Evolutionary conservation across 2,797 vertebrate species (phyloP), one percentile per base, ranked within the genome.

Genomic region (Typhlichthys eigenmanni): DNA sequence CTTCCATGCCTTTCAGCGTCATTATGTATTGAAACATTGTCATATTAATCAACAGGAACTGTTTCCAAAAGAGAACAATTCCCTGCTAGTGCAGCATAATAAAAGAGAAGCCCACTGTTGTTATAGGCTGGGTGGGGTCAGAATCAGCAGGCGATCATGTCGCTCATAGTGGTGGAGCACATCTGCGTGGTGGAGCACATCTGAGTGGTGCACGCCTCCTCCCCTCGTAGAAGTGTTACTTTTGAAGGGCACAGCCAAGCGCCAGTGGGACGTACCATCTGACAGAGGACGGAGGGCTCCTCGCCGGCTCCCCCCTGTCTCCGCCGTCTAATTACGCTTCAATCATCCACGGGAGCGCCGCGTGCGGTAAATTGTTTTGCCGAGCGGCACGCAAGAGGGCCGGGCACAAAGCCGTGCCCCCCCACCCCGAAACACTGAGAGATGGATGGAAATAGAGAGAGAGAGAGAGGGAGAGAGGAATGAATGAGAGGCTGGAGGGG

Each of bases 291-390:
- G 78, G 59, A 29, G 72, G 80, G 87, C 88, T 87, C 85, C 81
- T 81, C 71, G 78, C 81, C 73, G 84, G 85, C 89, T 88, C 83
- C 85, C 24, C 86, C 59, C 90, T 90, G 90, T 89, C 88, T 91
- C 87, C 71, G 83, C 88, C 88, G 87, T 92, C 90, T 94, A 93
- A 95, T 94, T 93, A 93, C 82, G 84, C 92, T 93, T 92, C 90
- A 92, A 85, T 92, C 90, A 91, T 91, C 86, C 84, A 66, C 82
- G 67, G 82, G 79, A 85, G 79, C 92, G 24, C 91, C 68, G 87
- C 83, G 77, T 90, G 90, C 69, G 89, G 91, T 91, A 91, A 91
- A 91, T 92, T 85, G 90, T 90, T 89, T 91, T 69, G 24, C 75
- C 67, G 80, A 84, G 89, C 81, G 64, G 72, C 1, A 66, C 34